Conservation (phyloP, 2,113 vertebrate genomes). For the Odocoileus virginianus region DNA sequence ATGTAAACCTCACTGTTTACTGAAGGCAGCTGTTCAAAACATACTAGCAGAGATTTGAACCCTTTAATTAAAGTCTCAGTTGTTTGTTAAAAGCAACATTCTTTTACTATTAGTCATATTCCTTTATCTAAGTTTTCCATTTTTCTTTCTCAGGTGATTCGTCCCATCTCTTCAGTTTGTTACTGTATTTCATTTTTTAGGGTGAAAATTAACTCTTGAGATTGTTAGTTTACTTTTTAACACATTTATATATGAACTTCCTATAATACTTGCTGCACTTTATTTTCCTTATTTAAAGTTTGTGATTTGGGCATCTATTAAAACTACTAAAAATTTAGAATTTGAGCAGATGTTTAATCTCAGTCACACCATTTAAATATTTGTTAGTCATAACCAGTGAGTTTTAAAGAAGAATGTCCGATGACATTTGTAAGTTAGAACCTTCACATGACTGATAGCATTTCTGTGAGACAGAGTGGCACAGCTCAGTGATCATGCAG, state of each 20-base stretch:
- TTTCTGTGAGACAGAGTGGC: not conserved
- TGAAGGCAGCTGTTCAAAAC: not conserved
- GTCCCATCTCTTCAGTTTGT: not conserved
- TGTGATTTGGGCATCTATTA: not conserved
- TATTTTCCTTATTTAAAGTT: not conserved
- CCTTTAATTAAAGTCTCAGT: no score
- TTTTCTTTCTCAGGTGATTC: not conserved
- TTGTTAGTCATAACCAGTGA: not conserved
- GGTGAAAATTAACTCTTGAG: not conserved
- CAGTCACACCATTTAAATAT: not conserved
- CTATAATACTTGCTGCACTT: not conserved
- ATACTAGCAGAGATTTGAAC: not conserved
- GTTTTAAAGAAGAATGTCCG: not conserved
- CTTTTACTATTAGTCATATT: not conserved
- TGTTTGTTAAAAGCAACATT: not conserved
- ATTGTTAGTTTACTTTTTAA: conserved; percentile 14
- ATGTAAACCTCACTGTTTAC: not conserved
- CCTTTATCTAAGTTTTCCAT: not conserved
- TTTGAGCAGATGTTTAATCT: not conserved
- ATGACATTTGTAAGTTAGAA: not conserved
- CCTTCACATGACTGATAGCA: not conserved
- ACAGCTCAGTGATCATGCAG: no score
- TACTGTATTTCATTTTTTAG: conserved; percentile 10
- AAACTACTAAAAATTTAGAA: not conserved
- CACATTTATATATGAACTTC: not conserved